Evolutionary conservation across 2,888 invertebrate genomes (phyloP).

Genomic region (Meiosimyza decipiens): DNA sequence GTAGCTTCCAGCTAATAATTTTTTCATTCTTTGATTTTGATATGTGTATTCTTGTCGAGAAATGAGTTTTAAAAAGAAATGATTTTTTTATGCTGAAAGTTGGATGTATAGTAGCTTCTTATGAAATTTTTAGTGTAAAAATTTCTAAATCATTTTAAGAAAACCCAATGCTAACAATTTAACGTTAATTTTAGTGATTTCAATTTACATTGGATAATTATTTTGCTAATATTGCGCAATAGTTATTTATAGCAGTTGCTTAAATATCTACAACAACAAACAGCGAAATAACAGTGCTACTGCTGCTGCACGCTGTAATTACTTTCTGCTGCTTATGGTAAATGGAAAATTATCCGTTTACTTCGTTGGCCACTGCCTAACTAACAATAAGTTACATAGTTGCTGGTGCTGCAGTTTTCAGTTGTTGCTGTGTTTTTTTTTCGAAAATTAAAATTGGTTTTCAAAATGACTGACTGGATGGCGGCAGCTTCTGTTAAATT

Average conservation of each 20-base stretch:
- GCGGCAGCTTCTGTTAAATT: constrained; percentile 28
- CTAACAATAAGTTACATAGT: not conserved
- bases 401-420: constrained; percentile 37
- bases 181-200: too few species aligned
- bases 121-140: too few species aligned
- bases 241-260: not conserved
- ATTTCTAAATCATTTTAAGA: too few species aligned
- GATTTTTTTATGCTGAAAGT: too few species aligned
- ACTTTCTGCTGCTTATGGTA: constrained; percentile 36
- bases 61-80: too few species aligned
- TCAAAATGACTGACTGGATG: constrained; percentile 21
- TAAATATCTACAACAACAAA: constrained; percentile 10
- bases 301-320: not conserved
- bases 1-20: too few species aligned
- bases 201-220: too few species aligned
- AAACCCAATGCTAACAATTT: too few species aligned
- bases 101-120: too few species aligned
- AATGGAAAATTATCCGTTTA: constrained; percentile 60
- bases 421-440: constrained; percentile 6
- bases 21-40: too few species aligned
- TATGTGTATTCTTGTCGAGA: too few species aligned
- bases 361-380: constrained; percentile 37
- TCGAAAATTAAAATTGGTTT: constrained; percentile 20
- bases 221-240: too few species aligned
- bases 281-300: not conserved